A percentile compares a stretch with the other conserved stretches of the same genome.
phyloP scores from a whole-genome alignment of 2,888 invertebrate genomes.

The Ischnura elegans region DNA sequence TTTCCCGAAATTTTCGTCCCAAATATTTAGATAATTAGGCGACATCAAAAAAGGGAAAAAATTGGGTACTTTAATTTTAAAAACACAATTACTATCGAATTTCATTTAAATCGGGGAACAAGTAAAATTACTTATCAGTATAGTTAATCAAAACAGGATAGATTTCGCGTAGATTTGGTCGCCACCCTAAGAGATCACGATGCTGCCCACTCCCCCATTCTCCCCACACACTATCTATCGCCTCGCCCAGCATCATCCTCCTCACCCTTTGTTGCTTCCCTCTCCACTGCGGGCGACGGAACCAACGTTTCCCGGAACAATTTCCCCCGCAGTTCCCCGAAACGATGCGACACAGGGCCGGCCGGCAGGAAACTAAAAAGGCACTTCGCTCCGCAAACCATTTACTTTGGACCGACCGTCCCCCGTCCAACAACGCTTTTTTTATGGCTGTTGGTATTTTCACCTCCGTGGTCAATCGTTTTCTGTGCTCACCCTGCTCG shows the following conservation, averaged over 20 bases:
- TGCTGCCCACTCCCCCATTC: no score
- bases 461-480: slow-evolving; percentile 3
- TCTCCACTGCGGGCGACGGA: not conserved
- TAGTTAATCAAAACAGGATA: no score
- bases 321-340: not conserved
- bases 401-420: not conserved
- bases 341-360: not conserved
- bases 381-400: slow-evolving; percentile 15
- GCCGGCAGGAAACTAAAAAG: slow-evolving; percentile 1
- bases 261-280: no score
- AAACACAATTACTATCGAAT: no score
- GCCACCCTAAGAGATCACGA: no score
- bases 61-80: no score
- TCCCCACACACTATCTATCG: not conserved
- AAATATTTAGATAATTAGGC: no score
- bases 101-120: no score
- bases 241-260: not conserved
- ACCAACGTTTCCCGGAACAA: slow-evolving; percentile 8
- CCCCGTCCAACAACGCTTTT: not conserved
- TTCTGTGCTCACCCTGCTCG: not conserved
- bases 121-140: no score
- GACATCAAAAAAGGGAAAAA: no score
- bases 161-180: no score
- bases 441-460: slow-evolving; percentile 26
- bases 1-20: no score